Evolutionary conservation across 2,113 vertebrate genomes (phyloP), one percentile per base, ranked within the genome.

Genomic region (Podiceps cristatus): DNA sequence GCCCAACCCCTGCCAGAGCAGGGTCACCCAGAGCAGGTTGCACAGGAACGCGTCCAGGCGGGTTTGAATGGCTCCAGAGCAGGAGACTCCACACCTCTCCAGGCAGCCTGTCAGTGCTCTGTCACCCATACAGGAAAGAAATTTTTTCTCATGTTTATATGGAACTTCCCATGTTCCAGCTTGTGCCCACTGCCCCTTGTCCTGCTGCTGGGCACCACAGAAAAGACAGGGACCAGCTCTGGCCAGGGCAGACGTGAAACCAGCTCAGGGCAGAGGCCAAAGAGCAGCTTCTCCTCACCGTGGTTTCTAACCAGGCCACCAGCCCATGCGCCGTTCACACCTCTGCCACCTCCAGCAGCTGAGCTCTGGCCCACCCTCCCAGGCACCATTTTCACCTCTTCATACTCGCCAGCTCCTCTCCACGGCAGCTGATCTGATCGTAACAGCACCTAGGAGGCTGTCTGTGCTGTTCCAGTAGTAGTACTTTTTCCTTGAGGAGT

Each of bases 351-450:
- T 72, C 44, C 33, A 49, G 40, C 35, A 64, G 16, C 35, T 55
- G 77, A 40, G 11, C 45, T 85, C 69, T 81, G 31, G 18, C 8
- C 29, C 25, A 75, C 16, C n/a, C 35, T 86, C 31, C 15, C 27
- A 52, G 58, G 47, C 24, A 73, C 6, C 12, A 13, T 77, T 68
- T 68, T 63, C 15, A 37, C 37, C 11, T 42, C 73, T 69, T 58
- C 17, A 6, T 31, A 49, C 47, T 31, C 23, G 29, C 7, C 35
- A 62, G 8, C 20, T 49, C 12, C 14, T 31, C 50, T 59, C n/a
- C 31, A n/a, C 5, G 6, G 6, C 37, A 86, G 16, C 45, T 42
- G 10, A n/a, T 27, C 1, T 42, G 10, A n/a, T 23, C 1, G 0
- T 31, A 68, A 45, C 44, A 23, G 45, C n/a, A 23, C 60, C 59